These are phyloP conservation scores for Coracopsis vasa DNA, from an alignment of 2,113 vertebrate genomes.

Conservation along the genomic window DNA sequence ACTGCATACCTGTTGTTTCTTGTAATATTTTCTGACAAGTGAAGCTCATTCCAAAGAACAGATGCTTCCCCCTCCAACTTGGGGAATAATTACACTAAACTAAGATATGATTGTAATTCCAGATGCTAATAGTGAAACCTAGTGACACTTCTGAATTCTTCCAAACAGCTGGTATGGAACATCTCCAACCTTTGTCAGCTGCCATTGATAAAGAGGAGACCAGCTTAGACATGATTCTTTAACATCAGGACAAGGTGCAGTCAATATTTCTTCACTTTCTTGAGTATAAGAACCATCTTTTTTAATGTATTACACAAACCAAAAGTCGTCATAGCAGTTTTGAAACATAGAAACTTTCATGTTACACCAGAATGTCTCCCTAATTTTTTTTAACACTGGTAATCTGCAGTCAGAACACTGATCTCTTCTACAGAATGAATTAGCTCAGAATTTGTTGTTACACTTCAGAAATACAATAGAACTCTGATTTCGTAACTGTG, in stretches of 20 bases:
- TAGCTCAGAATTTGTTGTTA: not conserved
- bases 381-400: not conserved
- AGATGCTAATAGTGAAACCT: not conserved
- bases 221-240: not conserved
- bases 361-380: not conserved
- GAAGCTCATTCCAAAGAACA: not conserved
- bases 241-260: not conserved
- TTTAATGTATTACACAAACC: not conserved
- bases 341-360: not conserved
- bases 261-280: not conserved
- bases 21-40: not conserved
- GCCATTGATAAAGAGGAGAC: not conserved
- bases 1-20: not conserved
- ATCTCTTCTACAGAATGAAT: not conserved
- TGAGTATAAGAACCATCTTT: not conserved
- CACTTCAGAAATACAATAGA: not conserved
- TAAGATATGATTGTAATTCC: not conserved
- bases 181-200: not conserved
- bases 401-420: not conserved
- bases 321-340: not conserved
- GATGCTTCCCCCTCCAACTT: not conserved
- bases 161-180: not conserved
- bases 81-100: not conserved
- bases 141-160: not conserved
- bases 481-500: not conserved